Evolutionary conservation across 1,140 invertebrate genomes (phyloP), one percentile per base, ranked within the genome.

Genomic region (Eupristina koningsbergeri): DNA sequence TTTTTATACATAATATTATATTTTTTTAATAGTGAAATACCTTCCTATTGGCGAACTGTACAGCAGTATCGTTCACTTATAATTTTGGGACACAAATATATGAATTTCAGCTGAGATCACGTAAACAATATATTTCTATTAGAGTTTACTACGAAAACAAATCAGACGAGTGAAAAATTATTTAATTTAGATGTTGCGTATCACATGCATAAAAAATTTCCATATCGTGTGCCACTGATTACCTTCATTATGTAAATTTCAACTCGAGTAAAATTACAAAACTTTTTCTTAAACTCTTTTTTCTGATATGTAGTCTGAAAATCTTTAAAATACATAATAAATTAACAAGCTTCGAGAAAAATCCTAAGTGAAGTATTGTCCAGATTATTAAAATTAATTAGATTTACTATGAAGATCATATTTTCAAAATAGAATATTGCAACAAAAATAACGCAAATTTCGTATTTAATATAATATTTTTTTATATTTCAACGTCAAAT

Each of bases 181-280:
- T 92, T 92, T 79, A 17, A 86, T 1, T 80, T 92, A 0, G 91
- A 92, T 26, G 89, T 92, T 31, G 91, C 91, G 34, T 87, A 91
- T 80, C 92, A 91, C 86, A 76, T 90, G 47, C 88, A 89, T 74
- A 92, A 90, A 81, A 92, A 89, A 0, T 84, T 92, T 11, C 88
- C 86, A 86, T 92, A 91, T 81, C 89, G 91, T 45, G 88, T 92
- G 34, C 91, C 91, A 91, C 88, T 71, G 90, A 91, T 76, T 89
- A 91, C 73, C 90, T 89, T 9, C 90, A 92, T 88, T 89, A 92
- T 81, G 91, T 92, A 89, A 89, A 80, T 79, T 45, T 76, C 39
- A 58, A 58, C 5, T 58, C 26, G 19, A 50, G 2, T 26, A 58
- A 58, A 58, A 58, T 13, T 5, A 58, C 22, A 22, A 50, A 50